Base-by-base conservation (phyloP, 2,113 vertebrate genomes). In the Heteronetta atricapilla region DNA sequence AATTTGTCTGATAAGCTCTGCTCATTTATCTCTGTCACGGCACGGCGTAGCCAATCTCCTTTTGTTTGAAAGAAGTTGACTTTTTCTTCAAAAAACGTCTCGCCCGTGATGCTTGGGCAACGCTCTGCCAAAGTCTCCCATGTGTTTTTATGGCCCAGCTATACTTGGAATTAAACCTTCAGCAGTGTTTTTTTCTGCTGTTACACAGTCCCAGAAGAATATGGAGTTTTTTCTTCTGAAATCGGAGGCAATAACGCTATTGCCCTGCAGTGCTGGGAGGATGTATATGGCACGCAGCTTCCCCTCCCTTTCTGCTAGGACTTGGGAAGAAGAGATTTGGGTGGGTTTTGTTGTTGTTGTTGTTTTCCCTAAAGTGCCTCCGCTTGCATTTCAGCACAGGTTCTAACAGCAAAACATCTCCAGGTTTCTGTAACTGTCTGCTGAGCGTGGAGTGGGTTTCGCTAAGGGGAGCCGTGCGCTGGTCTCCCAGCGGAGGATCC, bases 101-200 rank as follows among this genome's bases (percentile, higher is more conserved):
- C 1, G 0, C 46, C 83, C 31, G 3, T 31, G 52, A 10, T 50
- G 80, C 72, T 83, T 0, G 0, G 44, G 75, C 52, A 44, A 0
- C 0, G 16, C 28, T 67, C 89, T 94, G 79, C 62, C 53, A 4
- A 11, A 70, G 15, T 18, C 62, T 20, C 68, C 74, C 0, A 1
- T 21, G 93, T 62, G 9, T 74, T 89, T 87, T 84, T 56, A 56
- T 26, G 67, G 73, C 75, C 67, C 70, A 40, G 68, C 40, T 92
- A 62, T 56, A n/a, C 21, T 66, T 86, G 76, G 56, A 86, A 53
- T 74, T 81, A 29, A 44, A 42, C 33, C 63, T 59, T 0, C 34
- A 42, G 77, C 80, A 68, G n/a, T 42, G 70, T 83, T 86, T 82
- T 81, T n/a, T 62, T 70, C 68, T 66, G n/a, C 78, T 29, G 8